These are phyloP conservation scores for Numenius arquata DNA, from an alignment of 2,113 vertebrate genomes.

Conservation along the genomic window DNA sequence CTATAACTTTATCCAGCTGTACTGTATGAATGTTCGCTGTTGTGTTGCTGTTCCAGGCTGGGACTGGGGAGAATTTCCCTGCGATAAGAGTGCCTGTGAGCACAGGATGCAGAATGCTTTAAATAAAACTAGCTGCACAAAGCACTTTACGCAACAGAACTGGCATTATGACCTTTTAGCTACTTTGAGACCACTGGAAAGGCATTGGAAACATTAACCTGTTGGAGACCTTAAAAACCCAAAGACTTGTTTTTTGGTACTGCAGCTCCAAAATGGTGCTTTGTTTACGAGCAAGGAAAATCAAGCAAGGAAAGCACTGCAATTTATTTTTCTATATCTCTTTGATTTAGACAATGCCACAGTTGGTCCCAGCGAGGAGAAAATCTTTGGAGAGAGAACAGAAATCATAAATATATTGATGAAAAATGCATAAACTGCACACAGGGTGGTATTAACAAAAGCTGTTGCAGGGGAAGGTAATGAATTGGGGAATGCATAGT, in stretches of 20 bases:
- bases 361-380: not conserved
- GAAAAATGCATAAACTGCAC: constrained; percentile 26
- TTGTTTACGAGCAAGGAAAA: not conserved
- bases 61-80: not conserved
- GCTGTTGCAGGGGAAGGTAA: not conserved
- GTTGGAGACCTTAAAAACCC: not conserved
- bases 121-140: not conserved
- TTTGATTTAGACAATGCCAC: constrained; percentile 3
- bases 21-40: not conserved
- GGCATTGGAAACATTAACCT: not conserved
- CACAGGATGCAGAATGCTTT: not conserved
- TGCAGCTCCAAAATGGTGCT: not conserved
- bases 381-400: constrained; percentile 3
- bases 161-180: not conserved
- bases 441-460: not conserved
- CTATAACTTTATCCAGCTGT: not conserved
- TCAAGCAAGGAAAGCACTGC: not conserved
- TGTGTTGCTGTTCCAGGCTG: not conserved
- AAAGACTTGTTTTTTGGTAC: not conserved
- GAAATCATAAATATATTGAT: not conserved
- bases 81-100: not conserved
- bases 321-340: not conserved
- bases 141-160: not conserved
- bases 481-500: not conserved
- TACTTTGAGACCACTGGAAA: not conserved